phyloP scores from a whole-genome alignment of 2,797 vertebrate genomes.

The Takifugu ocellatus region DNA sequence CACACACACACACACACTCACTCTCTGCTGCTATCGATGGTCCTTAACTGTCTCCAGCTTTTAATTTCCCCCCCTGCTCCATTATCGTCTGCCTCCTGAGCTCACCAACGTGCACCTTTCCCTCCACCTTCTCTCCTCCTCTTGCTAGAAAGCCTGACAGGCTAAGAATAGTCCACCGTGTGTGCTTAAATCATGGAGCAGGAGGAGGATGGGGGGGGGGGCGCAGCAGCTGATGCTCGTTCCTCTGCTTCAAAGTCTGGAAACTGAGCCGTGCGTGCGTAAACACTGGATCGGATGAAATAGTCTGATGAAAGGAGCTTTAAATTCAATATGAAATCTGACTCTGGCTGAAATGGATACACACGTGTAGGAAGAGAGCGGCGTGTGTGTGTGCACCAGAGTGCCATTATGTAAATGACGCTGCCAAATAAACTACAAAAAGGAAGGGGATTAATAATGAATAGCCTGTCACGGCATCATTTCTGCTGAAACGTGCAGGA shows the following conservation, averaged over 20 bases:
- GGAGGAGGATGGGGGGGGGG: constrained; percentile 25
- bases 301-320: constrained; percentile 45
- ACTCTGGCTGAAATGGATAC: constrained; percentile 49
- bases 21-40: constrained; percentile 48
- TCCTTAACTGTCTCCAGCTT: constrained; percentile 56
- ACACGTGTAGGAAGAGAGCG: constrained; percentile 8
- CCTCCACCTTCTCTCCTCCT: constrained; percentile 41
- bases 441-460: constrained; percentile 51
- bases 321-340: constrained; percentile 58
- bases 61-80: constrained; percentile 37
- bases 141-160: constrained; percentile 53
- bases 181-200: constrained; percentile 65
- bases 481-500: constrained; percentile 34
- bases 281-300: constrained; percentile 61
- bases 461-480: constrained; percentile 24
- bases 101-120: constrained; percentile 41
- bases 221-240: constrained; percentile 46
- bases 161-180: constrained; percentile 72
- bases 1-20: no score
- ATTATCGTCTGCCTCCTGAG: constrained; percentile 34
- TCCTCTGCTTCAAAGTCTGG: constrained; percentile 52
- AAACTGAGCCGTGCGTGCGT: constrained; percentile 51
- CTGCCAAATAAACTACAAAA: constrained; percentile 51
- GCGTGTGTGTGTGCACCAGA: not conserved
- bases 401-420: constrained; percentile 43